phyloP scores from a whole-genome alignment of 2,888 invertebrate species.

The Macrosiphum euphorbiae region DNA sequence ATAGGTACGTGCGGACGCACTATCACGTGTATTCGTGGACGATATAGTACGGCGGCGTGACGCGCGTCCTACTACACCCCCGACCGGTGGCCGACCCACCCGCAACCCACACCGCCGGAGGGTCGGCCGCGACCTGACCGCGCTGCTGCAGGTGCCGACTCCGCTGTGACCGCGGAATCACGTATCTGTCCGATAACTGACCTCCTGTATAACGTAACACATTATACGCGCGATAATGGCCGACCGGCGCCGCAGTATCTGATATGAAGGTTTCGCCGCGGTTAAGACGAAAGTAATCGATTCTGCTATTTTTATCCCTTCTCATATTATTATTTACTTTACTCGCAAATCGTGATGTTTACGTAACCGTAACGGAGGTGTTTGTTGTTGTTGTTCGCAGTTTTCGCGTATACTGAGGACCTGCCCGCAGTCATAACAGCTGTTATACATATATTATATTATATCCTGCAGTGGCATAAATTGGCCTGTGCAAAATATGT shows the following conservation, averaged over 20 bases:
- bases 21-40: background rate
- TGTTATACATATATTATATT: background rate
- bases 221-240: background rate
- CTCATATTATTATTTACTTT: background rate
- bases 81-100: background rate
- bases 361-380: background rate
- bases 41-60: conserved; percentile 15
- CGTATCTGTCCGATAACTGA: conserved; percentile 39
- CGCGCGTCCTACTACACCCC: conserved; percentile 41
- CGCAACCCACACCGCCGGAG: background rate
- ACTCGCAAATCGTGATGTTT: background rate
- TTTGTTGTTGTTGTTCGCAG: background rate
- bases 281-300: conserved; percentile 4
- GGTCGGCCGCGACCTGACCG: background rate
- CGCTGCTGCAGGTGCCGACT: background rate
- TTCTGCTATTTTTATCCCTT: background rate
- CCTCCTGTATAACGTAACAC: background rate
- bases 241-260: background rate
- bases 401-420: background rate
- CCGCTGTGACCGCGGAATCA: background rate
- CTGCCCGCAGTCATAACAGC: background rate
- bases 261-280: background rate
- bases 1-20: conserved; percentile 44
- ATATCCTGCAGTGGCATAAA: background rate
- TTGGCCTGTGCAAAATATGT: background rate